These are phyloP conservation scores for Clinocottus analis DNA, from an alignment of 2,113 vertebrate species.

Conservation along the genomic window DNA sequence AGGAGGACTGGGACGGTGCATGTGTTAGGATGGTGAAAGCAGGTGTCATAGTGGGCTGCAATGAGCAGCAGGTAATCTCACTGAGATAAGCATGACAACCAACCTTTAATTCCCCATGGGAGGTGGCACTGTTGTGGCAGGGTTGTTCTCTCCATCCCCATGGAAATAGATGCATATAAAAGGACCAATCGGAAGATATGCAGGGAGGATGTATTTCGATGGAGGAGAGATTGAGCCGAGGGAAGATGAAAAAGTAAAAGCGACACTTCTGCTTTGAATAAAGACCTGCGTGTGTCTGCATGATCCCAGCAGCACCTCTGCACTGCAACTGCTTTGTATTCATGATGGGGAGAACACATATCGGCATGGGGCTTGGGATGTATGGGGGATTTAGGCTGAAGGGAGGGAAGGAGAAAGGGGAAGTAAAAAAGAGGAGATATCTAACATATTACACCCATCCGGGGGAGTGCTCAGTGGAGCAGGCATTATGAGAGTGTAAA, in stretches of 20 bases:
- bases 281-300: conserved; percentile 28
- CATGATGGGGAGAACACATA: conserved; percentile 65
- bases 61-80: conserved; percentile 69
- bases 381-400: conserved; percentile 33
- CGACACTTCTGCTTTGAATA: conserved; percentile 29
- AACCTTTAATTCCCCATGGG: conserved; percentile 73
- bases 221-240: conserved; percentile 2
- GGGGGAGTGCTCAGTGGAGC: conserved; percentile 71
- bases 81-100: conserved; percentile 71
- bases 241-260: conserved; percentile 7
- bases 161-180: conserved; percentile 52
- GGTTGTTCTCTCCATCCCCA: conserved; percentile 18
- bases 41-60: conserved; percentile 65
- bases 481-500: conserved; percentile 78
- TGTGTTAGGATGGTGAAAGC: conserved; percentile 60
- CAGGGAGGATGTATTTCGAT: conserved; percentile 44
- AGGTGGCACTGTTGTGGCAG: conserved; percentile 44
- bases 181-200: conserved; percentile 35
- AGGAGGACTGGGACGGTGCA: conserved; percentile 34
- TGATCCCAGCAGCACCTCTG: conserved; percentile 58
- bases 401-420: conserved; percentile 29
- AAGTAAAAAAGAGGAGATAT: conserved; percentile 51
- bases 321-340: conserved; percentile 71
- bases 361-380: conserved; percentile 53
- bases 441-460: conserved; percentile 74